phyloP scores from a whole-genome alignment of 2,113 vertebrate species.

The Calidris pygmaea region DNA sequence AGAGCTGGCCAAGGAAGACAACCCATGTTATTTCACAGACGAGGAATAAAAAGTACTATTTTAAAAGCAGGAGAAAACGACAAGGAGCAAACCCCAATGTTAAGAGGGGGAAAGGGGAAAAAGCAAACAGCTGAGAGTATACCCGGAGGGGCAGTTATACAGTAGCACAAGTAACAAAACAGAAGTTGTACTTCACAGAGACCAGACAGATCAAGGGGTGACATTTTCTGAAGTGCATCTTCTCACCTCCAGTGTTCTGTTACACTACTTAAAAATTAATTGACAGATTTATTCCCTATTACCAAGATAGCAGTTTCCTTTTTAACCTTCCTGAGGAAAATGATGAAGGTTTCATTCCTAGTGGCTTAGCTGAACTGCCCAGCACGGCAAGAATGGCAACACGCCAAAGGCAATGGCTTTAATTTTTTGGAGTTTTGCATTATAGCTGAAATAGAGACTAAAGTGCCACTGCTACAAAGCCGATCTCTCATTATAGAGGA shows the following conservation, averaged over 20 bases:
- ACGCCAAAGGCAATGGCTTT: not conserved
- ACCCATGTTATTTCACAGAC: not conserved
- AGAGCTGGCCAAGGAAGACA: slow-evolving; percentile 27
- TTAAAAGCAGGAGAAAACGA: not conserved
- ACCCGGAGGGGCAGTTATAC: not conserved
- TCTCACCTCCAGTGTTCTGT: not conserved
- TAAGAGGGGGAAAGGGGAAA: not conserved
- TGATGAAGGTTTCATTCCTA: not conserved
- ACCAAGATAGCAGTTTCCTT: not conserved
- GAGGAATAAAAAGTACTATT: not conserved
- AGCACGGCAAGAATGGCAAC: not conserved
- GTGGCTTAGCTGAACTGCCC: not conserved
- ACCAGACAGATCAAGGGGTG: not conserved
- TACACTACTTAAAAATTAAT: not conserved
- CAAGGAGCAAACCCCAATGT: not conserved
- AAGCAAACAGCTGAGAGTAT: not conserved
- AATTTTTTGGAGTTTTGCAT: not conserved
- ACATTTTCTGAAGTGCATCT: not conserved
- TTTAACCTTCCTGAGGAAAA: not conserved
- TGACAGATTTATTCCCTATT: not conserved
- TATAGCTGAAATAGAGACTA: not conserved
- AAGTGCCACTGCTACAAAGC: not conserved
- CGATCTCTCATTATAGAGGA: not conserved
- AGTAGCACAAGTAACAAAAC: not conserved
- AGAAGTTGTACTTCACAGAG: not conserved